These are phyloP conservation scores for Rhaphigaster nebulosa DNA, from an alignment of 2,888 invertebrate genomes.

Conservation along the genomic window DNA sequence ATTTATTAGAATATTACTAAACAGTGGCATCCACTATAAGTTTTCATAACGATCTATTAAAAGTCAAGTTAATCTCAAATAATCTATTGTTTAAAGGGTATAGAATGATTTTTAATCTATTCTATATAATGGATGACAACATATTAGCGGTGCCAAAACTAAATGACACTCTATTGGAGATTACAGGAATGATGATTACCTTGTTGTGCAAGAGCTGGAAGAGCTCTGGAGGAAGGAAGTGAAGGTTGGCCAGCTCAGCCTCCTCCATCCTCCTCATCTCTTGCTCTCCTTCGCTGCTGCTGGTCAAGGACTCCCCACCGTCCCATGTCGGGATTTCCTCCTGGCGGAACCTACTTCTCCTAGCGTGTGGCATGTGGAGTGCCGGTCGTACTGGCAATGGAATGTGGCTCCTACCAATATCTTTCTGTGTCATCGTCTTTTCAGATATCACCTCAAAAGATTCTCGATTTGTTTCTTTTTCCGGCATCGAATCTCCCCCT, in stretches of 20 bases:
- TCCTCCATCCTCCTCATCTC: constrained; percentile 66
- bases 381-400: constrained; percentile 67
- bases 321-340: constrained; percentile 64
- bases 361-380: constrained; percentile 68
- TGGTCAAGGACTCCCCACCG: constrained; percentile 66
- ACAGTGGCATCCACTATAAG: no score
- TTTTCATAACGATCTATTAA: no score
- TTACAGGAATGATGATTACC: constrained; percentile 49
- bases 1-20: background rate
- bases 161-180: background rate
- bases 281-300: constrained; percentile 66
- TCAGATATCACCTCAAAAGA: constrained; percentile 60
- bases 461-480: constrained; percentile 20
- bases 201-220: constrained; percentile 76
- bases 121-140: background rate
- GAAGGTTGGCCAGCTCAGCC: constrained; percentile 74
- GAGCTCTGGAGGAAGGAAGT: constrained; percentile 69
- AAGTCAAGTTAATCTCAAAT: no score
- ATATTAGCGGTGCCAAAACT: no score
- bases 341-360: constrained; percentile 65
- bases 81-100: no score
- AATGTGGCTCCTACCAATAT: constrained; percentile 69
- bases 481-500: background rate
- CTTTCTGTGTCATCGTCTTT: constrained; percentile 47
- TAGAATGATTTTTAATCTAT: no score